These are phyloP conservation scores for Rutpela maculata DNA, from an alignment of 2,888 invertebrate species.

Conservation along the genomic window DNA sequence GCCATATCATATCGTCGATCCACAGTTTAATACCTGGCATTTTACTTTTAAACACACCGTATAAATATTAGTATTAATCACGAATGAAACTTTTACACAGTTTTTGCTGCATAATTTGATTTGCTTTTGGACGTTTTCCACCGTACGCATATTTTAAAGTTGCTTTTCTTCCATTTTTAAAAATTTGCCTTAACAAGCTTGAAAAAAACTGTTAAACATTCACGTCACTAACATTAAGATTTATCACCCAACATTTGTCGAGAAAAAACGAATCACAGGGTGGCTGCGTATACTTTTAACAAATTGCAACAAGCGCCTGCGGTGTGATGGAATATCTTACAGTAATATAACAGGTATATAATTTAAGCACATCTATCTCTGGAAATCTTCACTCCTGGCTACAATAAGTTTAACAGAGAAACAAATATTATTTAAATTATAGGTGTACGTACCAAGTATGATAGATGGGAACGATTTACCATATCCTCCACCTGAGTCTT, in stretches of 20 bases:
- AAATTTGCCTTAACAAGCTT: background rate
- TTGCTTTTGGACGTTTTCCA: too few species aligned
- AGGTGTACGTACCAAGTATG: conserved; percentile 1
- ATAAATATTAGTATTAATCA: background rate
- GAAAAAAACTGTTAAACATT: background rate
- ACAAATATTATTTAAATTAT: background rate
- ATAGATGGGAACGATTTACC: background rate
- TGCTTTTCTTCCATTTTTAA: too few species aligned
- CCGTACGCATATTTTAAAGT: too few species aligned
- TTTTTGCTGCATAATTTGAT: too few species aligned
- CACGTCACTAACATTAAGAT: background rate
- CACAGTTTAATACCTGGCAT: too few species aligned
- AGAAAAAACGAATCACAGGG: background rate
- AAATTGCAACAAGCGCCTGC: background rate
- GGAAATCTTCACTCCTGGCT: background rate
- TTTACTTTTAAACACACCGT: background rate
- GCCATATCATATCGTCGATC: too few species aligned
- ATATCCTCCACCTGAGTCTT: background rate
- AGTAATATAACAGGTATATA: conserved; percentile 7
- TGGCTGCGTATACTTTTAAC: background rate
- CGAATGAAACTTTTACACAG: background rate
- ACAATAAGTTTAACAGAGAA: background rate
- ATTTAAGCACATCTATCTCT: background rate
- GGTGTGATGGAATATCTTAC: background rate
- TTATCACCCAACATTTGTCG: background rate